Base-by-base conservation (phyloP, 2,113 vertebrate species). In the Pangasianodon gigas region DNA sequence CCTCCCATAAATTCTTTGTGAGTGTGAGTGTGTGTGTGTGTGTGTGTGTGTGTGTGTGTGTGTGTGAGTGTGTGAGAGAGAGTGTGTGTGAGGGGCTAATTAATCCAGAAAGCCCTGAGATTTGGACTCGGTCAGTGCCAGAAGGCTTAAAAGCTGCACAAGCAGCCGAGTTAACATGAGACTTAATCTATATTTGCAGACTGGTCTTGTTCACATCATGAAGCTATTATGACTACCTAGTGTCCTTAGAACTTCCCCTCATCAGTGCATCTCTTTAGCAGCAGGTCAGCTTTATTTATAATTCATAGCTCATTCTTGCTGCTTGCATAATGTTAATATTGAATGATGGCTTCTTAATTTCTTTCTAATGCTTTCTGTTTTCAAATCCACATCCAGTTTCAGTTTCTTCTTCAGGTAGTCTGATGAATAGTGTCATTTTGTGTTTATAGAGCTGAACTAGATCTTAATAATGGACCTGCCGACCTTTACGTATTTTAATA, bases 161-260 rank as follows among this genome's bases (percentile, higher is more conserved):
- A 97, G 97, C 96, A 95, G 95, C 95, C 94, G 29, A 94, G 94
- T 98, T 96, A 98, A 99, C 97, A 94, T 94, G 97, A 98, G 96
- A 96, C 96, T 95, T 97, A 98, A 98, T 97, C 98, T 96, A 97
- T 98, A 95, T 95, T 95, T 97, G 96, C 97, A 71, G 93, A 96
- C 97, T 97, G 97, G 92, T 94, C 94, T 96, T 96, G 95, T 96
- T 95, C 96, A 96, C 95, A 95, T 97, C 93, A 94, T 95, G 95
- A 96, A 95, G 94, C 93, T 96, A 94, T 97, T 97, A 96, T 96
- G 96, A 97, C 96, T 95, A 95, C 90, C 79, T 95, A 95, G 96
- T 94, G 94, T 95, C 93, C 95, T 94, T 94, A 92, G 90, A 94
- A 94, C 94, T 93, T 92, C 93, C 93, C 92, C 89, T 75, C 88